These are phyloP conservation scores for Quadroppia sp. DNA, from an alignment of 2,888 invertebrate genomes.

Conservation along the genomic window DNA sequence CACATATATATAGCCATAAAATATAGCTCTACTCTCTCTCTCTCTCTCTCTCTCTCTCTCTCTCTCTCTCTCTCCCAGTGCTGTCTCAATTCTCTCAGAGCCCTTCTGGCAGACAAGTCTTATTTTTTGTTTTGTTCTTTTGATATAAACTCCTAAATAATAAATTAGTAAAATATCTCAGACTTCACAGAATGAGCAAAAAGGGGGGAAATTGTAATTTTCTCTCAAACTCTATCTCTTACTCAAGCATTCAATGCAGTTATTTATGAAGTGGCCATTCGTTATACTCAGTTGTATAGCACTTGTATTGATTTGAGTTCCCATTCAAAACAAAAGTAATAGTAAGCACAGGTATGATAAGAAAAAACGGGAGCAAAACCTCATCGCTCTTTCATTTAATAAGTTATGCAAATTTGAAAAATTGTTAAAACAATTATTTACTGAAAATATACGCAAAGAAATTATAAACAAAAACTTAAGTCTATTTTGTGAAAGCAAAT, in stretches of 20 bases:
- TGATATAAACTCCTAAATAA: conserved; percentile 28
- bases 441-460: not conserved
- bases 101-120: conserved; percentile 30
- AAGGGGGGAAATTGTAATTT: not conserved
- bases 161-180: conserved; percentile 24
- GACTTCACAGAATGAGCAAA: not conserved
- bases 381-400: conserved; percentile 8
- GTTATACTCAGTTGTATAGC: conserved; percentile 12
- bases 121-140: conserved; percentile 1
- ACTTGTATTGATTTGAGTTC: conserved; percentile 24
- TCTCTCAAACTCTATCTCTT: not conserved
- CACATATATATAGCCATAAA: too few relatives aligned
- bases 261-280: conserved; percentile 32
- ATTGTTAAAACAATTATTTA: conserved; percentile 17
- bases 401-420: conserved; percentile 27
- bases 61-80: too few relatives aligned
- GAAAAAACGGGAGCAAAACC: conserved; percentile 23
- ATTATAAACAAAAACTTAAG: not conserved
- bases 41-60: too few relatives aligned
- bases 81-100: not conserved
- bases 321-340: not conserved
- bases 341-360: not conserved
- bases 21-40: too few relatives aligned
- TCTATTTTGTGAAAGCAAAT: not conserved
- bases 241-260: not conserved